A percentile compares a stretch with the other conserved stretches of the same genome.
Conservation (phyloP, 2,888 invertebrate genomes). For the Apotomis betuletana region DNA sequence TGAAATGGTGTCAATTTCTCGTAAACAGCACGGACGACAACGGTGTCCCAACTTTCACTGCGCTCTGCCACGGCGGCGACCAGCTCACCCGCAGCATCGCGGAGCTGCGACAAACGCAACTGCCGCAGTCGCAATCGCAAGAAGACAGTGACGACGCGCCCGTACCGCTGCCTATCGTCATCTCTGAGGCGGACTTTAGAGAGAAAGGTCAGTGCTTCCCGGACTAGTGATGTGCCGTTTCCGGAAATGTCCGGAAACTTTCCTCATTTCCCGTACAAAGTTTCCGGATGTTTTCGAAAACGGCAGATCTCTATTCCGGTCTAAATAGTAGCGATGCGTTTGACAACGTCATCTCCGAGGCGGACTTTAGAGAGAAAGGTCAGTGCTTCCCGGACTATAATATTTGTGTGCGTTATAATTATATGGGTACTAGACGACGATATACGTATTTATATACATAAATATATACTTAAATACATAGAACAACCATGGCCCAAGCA, state of each 20-base stretch:
- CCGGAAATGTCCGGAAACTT: too few species aligned
- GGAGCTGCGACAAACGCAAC: conserved; percentile 30
- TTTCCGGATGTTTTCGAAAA: too few species aligned
- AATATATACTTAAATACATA: too few species aligned
- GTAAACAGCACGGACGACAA: conserved; percentile 55
- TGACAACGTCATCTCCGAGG: conserved; percentile 75
- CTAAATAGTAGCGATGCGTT: conserved; percentile 49
- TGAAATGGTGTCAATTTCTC: too few species aligned
- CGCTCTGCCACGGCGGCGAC: conserved; percentile 58
- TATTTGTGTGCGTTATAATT: too few species aligned
- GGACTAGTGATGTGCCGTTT: not conserved
- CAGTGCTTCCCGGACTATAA: too few species aligned
- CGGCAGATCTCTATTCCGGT: not conserved
- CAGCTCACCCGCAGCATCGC: conserved; percentile 49
- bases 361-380: conserved; percentile 71
- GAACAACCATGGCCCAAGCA: too few species aligned
- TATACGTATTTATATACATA: too few species aligned
- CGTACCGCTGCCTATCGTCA: conserved; percentile 68
- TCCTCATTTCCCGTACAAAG: too few species aligned
- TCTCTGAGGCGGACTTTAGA: conserved; percentile 77
- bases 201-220: conserved; percentile 66
- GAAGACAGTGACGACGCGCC: conserved; percentile 46
- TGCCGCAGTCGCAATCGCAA: not conserved
- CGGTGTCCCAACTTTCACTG: conserved; percentile 55
- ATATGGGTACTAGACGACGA: too few species aligned